Evolutionary conservation across 2,888 invertebrate species (phyloP).

Genomic region (Trisateles emortualis): DNA sequence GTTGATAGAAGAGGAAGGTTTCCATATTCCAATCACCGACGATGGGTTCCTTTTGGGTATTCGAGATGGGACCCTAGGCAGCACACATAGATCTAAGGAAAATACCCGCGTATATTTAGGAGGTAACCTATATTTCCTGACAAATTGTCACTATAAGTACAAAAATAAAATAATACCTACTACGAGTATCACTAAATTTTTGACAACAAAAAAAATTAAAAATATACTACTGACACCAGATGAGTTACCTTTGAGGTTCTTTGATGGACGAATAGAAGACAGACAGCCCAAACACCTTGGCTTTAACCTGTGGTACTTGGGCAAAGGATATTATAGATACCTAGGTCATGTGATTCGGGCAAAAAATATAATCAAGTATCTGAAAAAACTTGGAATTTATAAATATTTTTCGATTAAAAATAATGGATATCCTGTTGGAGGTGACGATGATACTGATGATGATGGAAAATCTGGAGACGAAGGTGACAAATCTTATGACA

Average conservation of each 20-base stretch:
- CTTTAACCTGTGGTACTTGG: not conserved
- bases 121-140: slow-evolving; percentile 3
- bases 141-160: slow-evolving; percentile 6
- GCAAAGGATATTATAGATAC: slow-evolving; percentile 1
- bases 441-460: not conserved
- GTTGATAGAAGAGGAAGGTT: not conserved
- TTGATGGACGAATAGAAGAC: not conserved
- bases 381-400: not conserved
- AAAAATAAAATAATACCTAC: slow-evolving; percentile 8
- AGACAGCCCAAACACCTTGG: not conserved
- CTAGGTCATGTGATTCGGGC: slow-evolving; percentile 1
- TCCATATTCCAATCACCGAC: not conserved
- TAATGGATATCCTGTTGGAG: not conserved
- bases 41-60: not conserved
- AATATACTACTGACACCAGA: not conserved
- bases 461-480: no score
- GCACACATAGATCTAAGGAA: not conserved
- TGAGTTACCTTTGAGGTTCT: not conserved
- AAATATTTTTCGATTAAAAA: not conserved
- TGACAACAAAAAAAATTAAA: not conserved
- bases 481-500: no score
- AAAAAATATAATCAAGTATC: not conserved
- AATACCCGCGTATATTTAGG: slow-evolving; percentile 10
- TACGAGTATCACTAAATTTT: not conserved
- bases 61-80: not conserved